These are phyloP conservation scores for Ceriagrion tenellum DNA, from an alignment of 2,888 invertebrate genomes.

Conservation along the genomic window DNA sequence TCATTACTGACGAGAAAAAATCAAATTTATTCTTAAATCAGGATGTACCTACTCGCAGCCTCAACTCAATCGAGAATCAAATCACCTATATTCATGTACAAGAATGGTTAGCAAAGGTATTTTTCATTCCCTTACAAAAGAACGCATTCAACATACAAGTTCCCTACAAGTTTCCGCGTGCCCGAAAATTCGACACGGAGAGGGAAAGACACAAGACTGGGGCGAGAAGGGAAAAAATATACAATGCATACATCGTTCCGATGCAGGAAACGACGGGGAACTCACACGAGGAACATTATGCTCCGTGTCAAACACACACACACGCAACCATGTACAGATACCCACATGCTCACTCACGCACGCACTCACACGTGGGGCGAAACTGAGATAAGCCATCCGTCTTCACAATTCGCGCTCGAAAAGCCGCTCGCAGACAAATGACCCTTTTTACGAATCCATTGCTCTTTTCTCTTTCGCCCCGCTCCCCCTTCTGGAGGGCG, in stretches of 20 bases:
- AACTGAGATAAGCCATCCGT: conserved; percentile 62
- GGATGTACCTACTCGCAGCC: too few relatives aligned
- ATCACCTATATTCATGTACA: too few relatives aligned
- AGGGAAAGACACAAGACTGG: neutral
- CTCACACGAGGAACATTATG: conserved; percentile 18
- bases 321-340: neutral
- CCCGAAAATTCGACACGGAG: neutral
- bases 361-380: conserved; percentile 16
- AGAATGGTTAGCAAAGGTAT: neutral
- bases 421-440: conserved; percentile 53
- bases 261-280: neutral
- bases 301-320: conserved; percentile 29
- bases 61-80: too few relatives aligned
- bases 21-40: too few relatives aligned
- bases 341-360: neutral
- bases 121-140: neutral
- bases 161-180: neutral
- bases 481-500: neutral
- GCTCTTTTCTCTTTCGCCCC: conserved; percentile 14
- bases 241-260: neutral
- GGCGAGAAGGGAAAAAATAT: conserved; percentile 26
- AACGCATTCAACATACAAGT: neutral
- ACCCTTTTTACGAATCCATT: conserved; percentile 64
- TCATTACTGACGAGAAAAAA: too few relatives aligned
- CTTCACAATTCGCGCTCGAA: conserved; percentile 54